Conservation (phyloP, 1,140 invertebrate genomes). For the Copidosoma floridanum region DNA sequence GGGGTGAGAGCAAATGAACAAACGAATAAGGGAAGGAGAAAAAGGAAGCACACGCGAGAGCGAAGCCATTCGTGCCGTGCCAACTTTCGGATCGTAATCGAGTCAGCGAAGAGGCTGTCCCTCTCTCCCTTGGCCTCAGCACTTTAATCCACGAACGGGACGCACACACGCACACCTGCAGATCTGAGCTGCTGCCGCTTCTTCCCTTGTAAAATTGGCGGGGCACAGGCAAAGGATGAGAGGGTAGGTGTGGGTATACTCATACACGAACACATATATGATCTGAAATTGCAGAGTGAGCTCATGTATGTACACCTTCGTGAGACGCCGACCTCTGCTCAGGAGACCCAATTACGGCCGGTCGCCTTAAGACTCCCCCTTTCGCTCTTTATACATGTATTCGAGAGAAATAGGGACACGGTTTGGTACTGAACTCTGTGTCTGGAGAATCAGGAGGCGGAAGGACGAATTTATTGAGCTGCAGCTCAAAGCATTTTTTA, state of each 20-base stretch:
- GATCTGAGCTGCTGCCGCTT: not conserved
- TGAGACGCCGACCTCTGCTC: too few species aligned
- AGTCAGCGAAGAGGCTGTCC: slow-evolving; percentile 13
- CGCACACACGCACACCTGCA: not conserved
- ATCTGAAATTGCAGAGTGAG: too few species aligned
- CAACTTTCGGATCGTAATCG: slow-evolving; percentile 27
- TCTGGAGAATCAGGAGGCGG: too few species aligned
- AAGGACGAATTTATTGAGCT: too few species aligned
- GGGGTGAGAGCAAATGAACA: not conserved
- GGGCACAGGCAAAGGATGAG: not conserved
- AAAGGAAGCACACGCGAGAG: not conserved
- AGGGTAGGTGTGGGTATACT: not conserved
- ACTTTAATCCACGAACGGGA: slow-evolving; percentile 19
- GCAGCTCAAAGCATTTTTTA: too few species aligned
- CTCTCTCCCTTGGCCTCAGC: slow-evolving; percentile 12
- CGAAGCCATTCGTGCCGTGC: slow-evolving; percentile 1
- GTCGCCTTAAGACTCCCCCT: not conserved
- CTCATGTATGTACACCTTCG: too few species aligned
- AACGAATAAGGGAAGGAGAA: not conserved
- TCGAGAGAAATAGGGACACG: too few species aligned
- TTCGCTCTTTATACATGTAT: not conserved
- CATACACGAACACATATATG: too few species aligned
- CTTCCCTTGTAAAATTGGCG: slow-evolving; percentile 14
- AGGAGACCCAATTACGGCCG: slow-evolving; percentile 18
- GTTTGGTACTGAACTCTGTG: too few species aligned